Percentiles rank a stretch among this genome's conserved stretches.
Evolutionary conservation across 2,888 invertebrate genomes (phyloP).

Genomic region (Mesorhabditis belari): DNA sequence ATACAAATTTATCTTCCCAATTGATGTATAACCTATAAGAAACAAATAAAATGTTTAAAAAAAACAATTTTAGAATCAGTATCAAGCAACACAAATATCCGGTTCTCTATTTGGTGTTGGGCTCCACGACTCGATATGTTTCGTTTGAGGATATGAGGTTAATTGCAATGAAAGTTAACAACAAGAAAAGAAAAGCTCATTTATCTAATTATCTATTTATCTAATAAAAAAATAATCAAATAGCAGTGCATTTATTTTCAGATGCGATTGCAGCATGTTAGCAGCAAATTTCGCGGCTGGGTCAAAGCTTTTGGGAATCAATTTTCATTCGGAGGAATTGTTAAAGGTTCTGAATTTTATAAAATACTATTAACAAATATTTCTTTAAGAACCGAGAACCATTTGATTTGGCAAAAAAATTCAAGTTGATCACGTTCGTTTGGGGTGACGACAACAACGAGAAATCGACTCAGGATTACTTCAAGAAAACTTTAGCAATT

Average conservation of each 20-base stretch:
- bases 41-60: too few species aligned
- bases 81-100: conserved; percentile 94
- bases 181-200: too few species aligned
- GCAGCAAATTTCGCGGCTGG: conserved; percentile 49
- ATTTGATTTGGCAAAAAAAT: conserved; percentile 21
- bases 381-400: conserved; percentile 23
- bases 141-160: conserved; percentile 21
- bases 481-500: conserved; percentile 75
- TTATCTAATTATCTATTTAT: neutral
- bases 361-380: conserved; percentile 59
- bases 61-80: conserved; percentile 63
- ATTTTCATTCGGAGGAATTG: conserved; percentile 80
- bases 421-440: conserved; percentile 67
- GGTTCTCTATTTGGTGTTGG: conserved; percentile 85
- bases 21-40: too few species aligned
- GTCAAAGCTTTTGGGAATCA: conserved; percentile 64
- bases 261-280: conserved; percentile 30
- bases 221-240: neutral
- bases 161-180: neutral
- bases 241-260: conserved; percentile 4
- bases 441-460: conserved; percentile 96
- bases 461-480: conserved; percentile 70
- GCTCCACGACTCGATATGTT: conserved; percentile 65
- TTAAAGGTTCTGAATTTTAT: conserved; percentile 68
- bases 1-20: too few species aligned